Percentiles rank a stretch among this genome's conserved stretches.
Evolutionary conservation across 2,113 vertebrate species (phyloP).

Genomic region (Psammodynastes pulverulentus): DNA sequence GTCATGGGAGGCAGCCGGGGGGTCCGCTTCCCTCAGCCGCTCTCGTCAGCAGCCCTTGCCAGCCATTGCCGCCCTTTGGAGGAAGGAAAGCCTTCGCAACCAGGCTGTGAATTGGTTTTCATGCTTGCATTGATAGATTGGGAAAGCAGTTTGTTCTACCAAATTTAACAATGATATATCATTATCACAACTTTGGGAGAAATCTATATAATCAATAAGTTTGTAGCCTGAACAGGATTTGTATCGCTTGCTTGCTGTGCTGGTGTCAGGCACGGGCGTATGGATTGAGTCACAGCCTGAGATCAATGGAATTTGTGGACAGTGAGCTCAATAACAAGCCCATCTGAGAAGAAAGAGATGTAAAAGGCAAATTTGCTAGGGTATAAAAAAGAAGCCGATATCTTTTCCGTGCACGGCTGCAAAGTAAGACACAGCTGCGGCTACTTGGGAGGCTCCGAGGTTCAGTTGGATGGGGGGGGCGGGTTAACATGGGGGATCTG

Average conservation of each 20-base stretch:
- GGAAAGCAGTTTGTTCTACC: conserved; percentile 99
- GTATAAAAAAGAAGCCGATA: conserved; percentile 88
- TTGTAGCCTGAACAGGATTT: conserved; percentile 98
- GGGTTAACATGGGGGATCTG: background rate
- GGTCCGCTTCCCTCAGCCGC: conserved; percentile 64
- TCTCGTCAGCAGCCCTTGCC: conserved; percentile 53
- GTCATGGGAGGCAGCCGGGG: conserved; percentile 63
- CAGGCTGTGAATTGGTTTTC: conserved; percentile 84
- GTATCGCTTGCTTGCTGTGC: conserved; percentile 94
- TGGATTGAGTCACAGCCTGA: conserved; percentile 97
- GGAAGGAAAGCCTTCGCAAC: conserved; percentile 70
- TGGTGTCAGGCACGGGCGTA: conserved; percentile 92
- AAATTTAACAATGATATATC: conserved; percentile 99
- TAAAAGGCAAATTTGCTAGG: conserved; percentile 99
- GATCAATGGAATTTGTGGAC: conserved; percentile 99
- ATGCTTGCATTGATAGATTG: conserved; percentile 90
- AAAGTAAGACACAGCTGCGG: conserved; percentile 74
- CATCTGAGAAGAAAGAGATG: conserved; percentile 98
- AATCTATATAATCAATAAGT: conserved; percentile 99
- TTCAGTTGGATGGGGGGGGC: conserved; percentile 62
- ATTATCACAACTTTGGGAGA: conserved; percentile 99
- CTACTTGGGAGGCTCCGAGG: conserved; percentile 35
- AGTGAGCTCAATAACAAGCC: conserved; percentile 99
- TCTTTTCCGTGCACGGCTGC: conserved; percentile 82
- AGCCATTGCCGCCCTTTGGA: conserved; percentile 56